A percentile compares a stretch with the other conserved stretches of the same genome.
Conservation (phyloP, 2,797 vertebrate species). For the Thamnophis elegans region DNA sequence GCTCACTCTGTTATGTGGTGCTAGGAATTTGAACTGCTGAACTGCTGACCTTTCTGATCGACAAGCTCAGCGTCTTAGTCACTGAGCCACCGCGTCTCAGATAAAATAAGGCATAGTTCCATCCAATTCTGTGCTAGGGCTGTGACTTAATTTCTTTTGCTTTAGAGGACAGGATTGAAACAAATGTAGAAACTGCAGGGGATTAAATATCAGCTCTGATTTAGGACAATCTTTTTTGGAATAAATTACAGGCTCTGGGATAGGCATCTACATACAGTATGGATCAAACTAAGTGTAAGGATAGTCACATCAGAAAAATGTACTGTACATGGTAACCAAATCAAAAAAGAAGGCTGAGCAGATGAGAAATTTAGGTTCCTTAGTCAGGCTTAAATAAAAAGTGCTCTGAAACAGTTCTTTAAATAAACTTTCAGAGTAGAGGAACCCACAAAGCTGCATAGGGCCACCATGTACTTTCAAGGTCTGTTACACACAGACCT, state of each 20-base stretch:
- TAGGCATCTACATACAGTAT: neutral
- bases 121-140: neutral
- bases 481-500: neutral
- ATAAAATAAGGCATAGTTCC: neutral
- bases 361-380: neutral
- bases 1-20: no score
- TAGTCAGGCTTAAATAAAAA: neutral
- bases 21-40: no score
- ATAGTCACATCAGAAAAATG: neutral
- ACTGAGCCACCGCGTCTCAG: no score
- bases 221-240: neutral
- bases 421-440: slow-evolving; percentile 27
- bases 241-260: neutral
- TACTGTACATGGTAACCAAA: neutral
- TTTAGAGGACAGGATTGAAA: neutral
- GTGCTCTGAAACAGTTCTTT: slow-evolving; percentile 21
- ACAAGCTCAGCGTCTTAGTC: no score
- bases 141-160: neutral
- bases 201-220: neutral
- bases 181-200: neutral
- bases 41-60: no score
- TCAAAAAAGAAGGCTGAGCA: neutral
- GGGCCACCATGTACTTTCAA: neutral
- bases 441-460: slow-evolving; percentile 28
- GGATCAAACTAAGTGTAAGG: neutral